Evolutionary conservation across 1,140 invertebrate genomes (phyloP).

Genomic region (Bathynomus jamesi): DNA sequence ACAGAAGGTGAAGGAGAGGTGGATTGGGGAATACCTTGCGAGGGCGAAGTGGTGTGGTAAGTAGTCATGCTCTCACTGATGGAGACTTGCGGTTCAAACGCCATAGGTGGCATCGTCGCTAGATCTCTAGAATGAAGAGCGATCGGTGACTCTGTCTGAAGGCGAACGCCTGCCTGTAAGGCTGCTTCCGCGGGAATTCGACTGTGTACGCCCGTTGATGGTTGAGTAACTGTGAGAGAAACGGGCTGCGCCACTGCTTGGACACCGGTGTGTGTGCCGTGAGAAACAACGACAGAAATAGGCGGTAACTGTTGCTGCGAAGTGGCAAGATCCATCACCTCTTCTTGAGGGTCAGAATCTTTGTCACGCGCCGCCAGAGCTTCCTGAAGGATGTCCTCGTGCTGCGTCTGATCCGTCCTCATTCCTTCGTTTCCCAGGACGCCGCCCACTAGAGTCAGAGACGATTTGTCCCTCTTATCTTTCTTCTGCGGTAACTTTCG

Average conservation of each 20-base stretch:
- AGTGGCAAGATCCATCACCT: constrained; percentile 31
- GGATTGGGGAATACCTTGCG: constrained; percentile 26
- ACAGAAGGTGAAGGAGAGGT: constrained; percentile 22
- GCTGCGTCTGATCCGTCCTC: neutral
- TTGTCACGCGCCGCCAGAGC: constrained; percentile 30
- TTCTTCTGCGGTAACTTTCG: constrained; percentile 29
- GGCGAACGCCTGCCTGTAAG: constrained; percentile 20
- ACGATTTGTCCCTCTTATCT: constrained; percentile 14
- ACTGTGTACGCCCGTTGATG: constrained; percentile 21
- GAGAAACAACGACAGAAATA: constrained; percentile 30
- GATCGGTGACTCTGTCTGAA: constrained; percentile 26
- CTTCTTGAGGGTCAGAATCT: constrained; percentile 18
- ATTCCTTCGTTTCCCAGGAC: neutral
- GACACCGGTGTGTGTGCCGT: constrained; percentile 14
- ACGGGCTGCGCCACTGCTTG: constrained; percentile 21
- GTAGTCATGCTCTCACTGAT: constrained; percentile 31
- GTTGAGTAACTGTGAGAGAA: constrained; percentile 25
- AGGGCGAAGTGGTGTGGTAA: constrained; percentile 31
- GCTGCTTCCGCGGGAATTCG: constrained; percentile 27
- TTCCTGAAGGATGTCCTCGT: constrained; percentile 27
- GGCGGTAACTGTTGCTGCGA: constrained; percentile 25
- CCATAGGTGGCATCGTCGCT: constrained; percentile 27
- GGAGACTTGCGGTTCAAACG: constrained; percentile 31
- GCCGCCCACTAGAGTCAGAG: neutral
- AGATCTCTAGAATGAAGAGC: constrained; percentile 28